Base-by-base conservation (phyloP, 2,888 invertebrate species). In the Drosophila suboccidentalis region DNA sequence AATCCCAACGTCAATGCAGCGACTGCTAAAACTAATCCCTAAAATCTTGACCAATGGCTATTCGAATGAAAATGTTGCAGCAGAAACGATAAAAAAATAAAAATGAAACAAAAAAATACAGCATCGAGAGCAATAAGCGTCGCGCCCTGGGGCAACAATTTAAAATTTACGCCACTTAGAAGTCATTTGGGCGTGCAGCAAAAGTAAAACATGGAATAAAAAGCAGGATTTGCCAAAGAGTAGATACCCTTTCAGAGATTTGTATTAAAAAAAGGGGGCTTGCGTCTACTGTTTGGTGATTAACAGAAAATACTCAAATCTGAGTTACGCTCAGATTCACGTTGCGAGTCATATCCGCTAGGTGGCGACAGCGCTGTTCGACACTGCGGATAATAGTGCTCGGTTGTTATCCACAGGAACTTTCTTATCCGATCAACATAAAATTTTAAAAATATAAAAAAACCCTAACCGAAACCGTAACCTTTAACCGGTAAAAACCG, bases 81-180 rank as follows among this genome's bases (percentile, higher is more conserved):
- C 22, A 70, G 71, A 63, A 76, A 68, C 34, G 62, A 41, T 4
- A 13, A 4, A 47, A 59, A 41, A 39, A 26, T 3, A 5, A 22
- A 22, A 4, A 22, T 4, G 22, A 22, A 22, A 22, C n/a, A 4
- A 34, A 22, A 19, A 32, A 43, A 64, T 59, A 44, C 58, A 53
- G 39, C 50, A 53, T 44, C 50, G 72, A 55, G 17, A 72, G 58
- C 55, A 69, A 53, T 60, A 64, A 77, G 71, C 58, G 68, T 53
- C 10, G 36, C 38, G 73, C 71, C 81, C 73, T 67, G 65, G 62
- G 84, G 82, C 75, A 77, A 81, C 75, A 82, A 85, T 85, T 81
- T 86, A 71, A 83, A 71, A 83, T 83, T 83, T 85, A 85, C 86
- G 86, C 86, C 86, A 86, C 84, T 85, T 86, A 83, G 74, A 77